Base-by-base conservation (phyloP, 2,888 invertebrate genomes). In the Ectobius pallidus region DNA sequence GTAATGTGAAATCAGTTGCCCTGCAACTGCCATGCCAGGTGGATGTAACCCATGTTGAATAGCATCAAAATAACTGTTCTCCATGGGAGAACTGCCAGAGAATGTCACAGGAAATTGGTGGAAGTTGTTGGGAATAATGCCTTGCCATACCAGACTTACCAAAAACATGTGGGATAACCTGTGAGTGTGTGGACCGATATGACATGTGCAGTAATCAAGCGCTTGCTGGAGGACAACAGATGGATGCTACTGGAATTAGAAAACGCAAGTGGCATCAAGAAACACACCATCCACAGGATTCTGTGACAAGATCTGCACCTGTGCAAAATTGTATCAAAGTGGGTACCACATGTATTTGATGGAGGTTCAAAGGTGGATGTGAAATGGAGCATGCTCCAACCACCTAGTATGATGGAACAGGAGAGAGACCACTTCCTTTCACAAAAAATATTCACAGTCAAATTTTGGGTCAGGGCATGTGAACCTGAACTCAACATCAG, bases 401-500 rank as follows among this genome's bases (percentile, higher is more conserved):
- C 62, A 62, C 32, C 32, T 11, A 7, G 30, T 1, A 3, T 27
- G 9, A 30, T 2, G 27, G 16, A 62, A 16, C 3, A 14, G 32
- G 62, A 62, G 11, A 32, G 32, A 20, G 22, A 27, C 62, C 62
- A 62, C 4, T 32, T 62, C 46, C 34, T 32, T 22, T 62, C 32
- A 27, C 4, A 32, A 32, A 62, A 30, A 3, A 27, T 32, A 11
- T 4, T n/a, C 3, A 30, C 30, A 16, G 16, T 14, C 30, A n/a
- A 62, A 69, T 69, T 69, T 69, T 69, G 49, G 52, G 68, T 49
- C 68, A 69, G 49, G 68, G 52, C 68, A 44, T 69, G 49, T 2
- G 18, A 49, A 69, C 68, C 46, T 49, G 68, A 49, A n/a, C 68
- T 49, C 20, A 46, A 69, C 68, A n/a, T 27, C 68, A 69, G 68